Base-by-base conservation (phyloP, 2,797 vertebrate species). In the Crax fasciolata region DNA sequence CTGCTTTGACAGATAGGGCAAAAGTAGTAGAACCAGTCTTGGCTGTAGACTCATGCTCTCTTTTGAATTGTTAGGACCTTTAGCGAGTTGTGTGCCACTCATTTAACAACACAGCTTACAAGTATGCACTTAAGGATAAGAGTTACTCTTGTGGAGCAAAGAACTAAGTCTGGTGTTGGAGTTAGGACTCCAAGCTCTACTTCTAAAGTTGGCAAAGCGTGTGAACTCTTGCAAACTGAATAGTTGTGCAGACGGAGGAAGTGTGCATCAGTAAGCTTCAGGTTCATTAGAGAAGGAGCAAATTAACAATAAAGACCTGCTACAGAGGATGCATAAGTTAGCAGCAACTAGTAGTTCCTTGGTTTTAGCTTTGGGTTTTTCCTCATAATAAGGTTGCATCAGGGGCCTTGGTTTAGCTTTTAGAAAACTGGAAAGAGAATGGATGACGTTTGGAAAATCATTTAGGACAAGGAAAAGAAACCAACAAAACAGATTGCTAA, bases 171-270 rank as follows among this genome's bases (percentile, higher is more conserved):
- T 88, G 70, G 21, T 3, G 3, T 61, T 66, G 66, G 32, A 73
- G 51, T 87, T 49, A 20, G 15, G 41, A 19, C 44, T 84, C 67
- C 82, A 82, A 9, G 18, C 44, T 63, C n/a, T 83, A 51, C 76
- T 86, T 87, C 17, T 57, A 0, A 86, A 67, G 51, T 39, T 88
- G 63, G 43, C 35, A 71, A 38, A 51, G 30, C 15, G 0, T 88
- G 75, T 86, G 63, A 81, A 75, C n/a, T 91, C 76, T 79, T 67
- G 51, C n/a, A 93, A 67, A 70, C 25, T 21, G 73, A 85, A 73
- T 76, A 88, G 62, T 87, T 94, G 30, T 92, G 76, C 79, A 84
- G 11, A 28, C 48, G 84, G 66, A 86, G 78, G 59, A 88, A 86
- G 38, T 49, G 23, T n/a, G 38, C 6, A 32, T 80, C 6, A 76